Evolutionary conservation across 1,140 invertebrate species (phyloP).

Genomic region (Cyclargus thomasi): DNA sequence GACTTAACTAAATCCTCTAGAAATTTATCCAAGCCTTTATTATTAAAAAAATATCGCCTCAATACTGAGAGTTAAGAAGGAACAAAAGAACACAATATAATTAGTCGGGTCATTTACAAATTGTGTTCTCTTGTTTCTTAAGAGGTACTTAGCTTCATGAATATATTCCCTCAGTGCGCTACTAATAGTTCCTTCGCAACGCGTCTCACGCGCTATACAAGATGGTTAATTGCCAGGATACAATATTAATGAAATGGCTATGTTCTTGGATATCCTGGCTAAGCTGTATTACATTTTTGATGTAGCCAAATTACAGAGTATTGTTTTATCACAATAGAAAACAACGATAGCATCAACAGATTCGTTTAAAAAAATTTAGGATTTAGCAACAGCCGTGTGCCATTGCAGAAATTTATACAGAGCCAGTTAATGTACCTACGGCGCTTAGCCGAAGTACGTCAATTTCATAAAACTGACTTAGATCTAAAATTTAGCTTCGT

Average conservation of each 20-base stretch:
- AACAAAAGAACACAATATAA: not conserved
- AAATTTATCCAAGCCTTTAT: too few species aligned
- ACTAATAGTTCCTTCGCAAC: conserved; percentile 12
- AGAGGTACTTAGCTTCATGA: conserved; percentile 9
- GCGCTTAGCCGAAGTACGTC: too few species aligned
- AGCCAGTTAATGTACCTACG: too few species aligned
- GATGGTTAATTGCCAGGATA: conserved; percentile 4
- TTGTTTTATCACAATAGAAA: not conserved
- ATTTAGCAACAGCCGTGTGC: too few species aligned
- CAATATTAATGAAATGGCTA: conserved; percentile 5
- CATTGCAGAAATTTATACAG: too few species aligned
- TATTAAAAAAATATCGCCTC: too few species aligned
- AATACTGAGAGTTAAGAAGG: too few species aligned
- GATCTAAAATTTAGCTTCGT: too few species aligned
- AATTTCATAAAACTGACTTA: too few species aligned
- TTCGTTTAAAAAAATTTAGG: too few species aligned
- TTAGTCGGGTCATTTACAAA: not conserved
- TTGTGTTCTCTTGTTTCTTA: not conserved
- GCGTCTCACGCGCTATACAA: conserved; percentile 5
- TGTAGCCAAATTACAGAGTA: not conserved
- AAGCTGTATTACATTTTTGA: conserved; percentile 9
- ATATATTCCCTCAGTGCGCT: not conserved
- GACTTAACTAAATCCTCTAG: too few species aligned
- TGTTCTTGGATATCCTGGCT: not conserved
- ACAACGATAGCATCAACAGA: too few species aligned